Evolutionary conservation across 2,888 invertebrate genomes (phyloP), one percentile per base, ranked within the genome.

Genomic region (Pocota personata): DNA sequence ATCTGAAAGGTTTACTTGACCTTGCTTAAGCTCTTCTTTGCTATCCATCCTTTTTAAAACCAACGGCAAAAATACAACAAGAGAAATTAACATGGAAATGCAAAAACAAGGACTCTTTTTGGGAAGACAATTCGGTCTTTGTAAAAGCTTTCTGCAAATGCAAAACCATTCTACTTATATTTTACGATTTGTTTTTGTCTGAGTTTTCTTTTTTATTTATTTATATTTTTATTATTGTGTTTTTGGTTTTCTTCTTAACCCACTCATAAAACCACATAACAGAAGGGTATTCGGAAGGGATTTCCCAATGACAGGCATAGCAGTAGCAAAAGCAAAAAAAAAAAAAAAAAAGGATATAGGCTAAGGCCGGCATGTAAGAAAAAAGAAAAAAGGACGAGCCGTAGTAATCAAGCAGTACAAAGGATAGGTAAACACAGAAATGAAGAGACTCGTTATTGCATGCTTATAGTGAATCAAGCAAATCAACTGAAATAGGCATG

Each of bases 231-330:
- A 32, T 32, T 46, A 21, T 60, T 62, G 30, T 60, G 35, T 21
- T 37, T 37, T 30, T 58, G 14, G 40, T 43, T 43, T 19, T 55
- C 43, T 48, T 40, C 55, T 35, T 62, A 50, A 55, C 55, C 37
- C 46, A 69, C 69, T 60, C 30, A 35, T 64, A 57, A 57, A 73
- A 83, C 58, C 77, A 60, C 60, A 78, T 78, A 62, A 78, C 32
- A 72, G 66, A 66, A 27, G 24, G 57, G 48, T 79, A 50, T 69
- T 69, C 69, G 62, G 64, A n/a, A 79, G 75, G 75, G 64, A 75
- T 75, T 84, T 84, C 62, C 73, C 83, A 84, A 84, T 84, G 83
- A 84, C 79, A 84, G 14, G 46, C 35, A 64, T 73, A 73, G 19
- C 19, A 58, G 16, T 52, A 58, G 19, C 60, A 72, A 58, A 24